Evolutionary conservation across 2,113 vertebrate genomes (phyloP), one percentile per base, ranked within the genome.

Genomic region (Brachyhypopomus gauderio): DNA sequence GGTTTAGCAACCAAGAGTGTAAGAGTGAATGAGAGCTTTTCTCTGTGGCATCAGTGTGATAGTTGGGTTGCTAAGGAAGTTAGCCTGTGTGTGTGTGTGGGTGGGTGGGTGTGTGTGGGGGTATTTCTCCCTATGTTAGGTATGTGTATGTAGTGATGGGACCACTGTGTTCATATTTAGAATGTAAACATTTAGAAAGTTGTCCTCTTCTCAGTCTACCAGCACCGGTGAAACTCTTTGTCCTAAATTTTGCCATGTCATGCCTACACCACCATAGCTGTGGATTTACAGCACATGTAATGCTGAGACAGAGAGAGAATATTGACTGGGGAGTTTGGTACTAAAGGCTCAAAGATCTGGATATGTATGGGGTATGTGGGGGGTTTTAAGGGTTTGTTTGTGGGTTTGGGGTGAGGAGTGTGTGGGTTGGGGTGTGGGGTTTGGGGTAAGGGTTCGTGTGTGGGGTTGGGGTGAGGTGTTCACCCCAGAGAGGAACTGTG

Each of bases 201-300:
- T 55, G 30, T 80, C 38, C 36, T 63, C 55, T 25, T 72, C 45
- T 23, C 16, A 70, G n/a, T 70, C 36, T 7, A 5, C 25, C 63
- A 3, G 4, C 12, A 16, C 63, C 17, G 66, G 6, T 45, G 17
- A 63, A 72, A 22, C 45, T 34, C 72, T 59, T 81, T 67, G 79
- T 81, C 41, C 79, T 69, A 62, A 11, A 30, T 71, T 81, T 81
- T 81, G 79, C 72, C 38, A 1, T 75, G 79, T 81, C 79, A 81
- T 81, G 72, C 34, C 19, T 8, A 52, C 72, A 38, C 30, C 71
- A 36, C 63, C 34, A n/a, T 12, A 41, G 34, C 36, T 41, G 38
- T 41, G 34, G 66, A 70, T 41, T 70, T 77, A 11, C 20, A 9
- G 20, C 34, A 41, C 4, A n/a, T 41, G n/a, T n/a, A 34, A 11